Evolutionary conservation across 2,113 vertebrate genomes (phyloP).

Genomic region (Colius striatus): DNA sequence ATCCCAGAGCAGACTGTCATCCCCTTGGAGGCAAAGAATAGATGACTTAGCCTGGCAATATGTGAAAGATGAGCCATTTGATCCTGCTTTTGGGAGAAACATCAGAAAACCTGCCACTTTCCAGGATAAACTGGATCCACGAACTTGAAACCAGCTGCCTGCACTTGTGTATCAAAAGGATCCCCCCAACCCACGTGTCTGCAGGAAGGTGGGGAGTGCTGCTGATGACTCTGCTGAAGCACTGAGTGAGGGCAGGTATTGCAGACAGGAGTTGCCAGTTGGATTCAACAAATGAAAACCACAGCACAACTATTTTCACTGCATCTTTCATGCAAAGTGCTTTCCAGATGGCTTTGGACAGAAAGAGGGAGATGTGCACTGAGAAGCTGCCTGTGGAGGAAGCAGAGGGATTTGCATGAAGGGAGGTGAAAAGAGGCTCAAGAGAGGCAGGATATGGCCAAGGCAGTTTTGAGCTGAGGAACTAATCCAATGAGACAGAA

Average conservation of each 20-base stretch:
- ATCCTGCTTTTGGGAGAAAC: neutral
- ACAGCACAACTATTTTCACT: neutral
- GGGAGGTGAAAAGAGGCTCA: neutral
- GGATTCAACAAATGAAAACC: constrained; percentile 29
- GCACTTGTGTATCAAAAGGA: neutral
- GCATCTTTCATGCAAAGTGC: neutral
- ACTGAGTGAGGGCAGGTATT: neutral
- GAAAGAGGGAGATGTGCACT: neutral
- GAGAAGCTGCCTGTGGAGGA: neutral
- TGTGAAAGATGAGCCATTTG: neutral
- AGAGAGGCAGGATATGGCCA: neutral
- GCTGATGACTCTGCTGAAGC: neutral
- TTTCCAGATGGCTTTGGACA: constrained; percentile 4
- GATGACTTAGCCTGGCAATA: neutral
- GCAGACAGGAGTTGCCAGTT: neutral
- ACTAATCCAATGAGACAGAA: fast-evolving
- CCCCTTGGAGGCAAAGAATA: neutral
- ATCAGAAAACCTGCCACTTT: neutral
- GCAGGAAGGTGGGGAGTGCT: neutral
- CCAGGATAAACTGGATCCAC: neutral
- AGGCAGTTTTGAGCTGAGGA: neutral
- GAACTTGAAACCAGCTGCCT: neutral
- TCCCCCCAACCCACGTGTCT: neutral
- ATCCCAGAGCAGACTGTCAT: neutral
- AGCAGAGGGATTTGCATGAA: neutral